Base-by-base conservation (phyloP, 2,113 vertebrate genomes). In the Trematomus loennbergii region DNA sequence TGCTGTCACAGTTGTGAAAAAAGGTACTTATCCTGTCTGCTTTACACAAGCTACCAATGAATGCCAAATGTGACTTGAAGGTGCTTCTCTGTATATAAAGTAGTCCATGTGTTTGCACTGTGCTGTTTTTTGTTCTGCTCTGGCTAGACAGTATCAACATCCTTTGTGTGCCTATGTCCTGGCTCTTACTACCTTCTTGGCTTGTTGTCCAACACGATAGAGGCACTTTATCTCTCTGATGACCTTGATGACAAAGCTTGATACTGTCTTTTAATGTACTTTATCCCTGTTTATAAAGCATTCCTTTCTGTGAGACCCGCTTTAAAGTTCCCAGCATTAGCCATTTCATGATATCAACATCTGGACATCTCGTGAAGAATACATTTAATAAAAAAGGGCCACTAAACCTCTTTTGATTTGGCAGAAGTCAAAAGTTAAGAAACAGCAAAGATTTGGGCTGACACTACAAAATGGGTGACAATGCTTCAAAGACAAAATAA, bases 31-130 rank as follows among this genome's bases (percentile, higher is more conserved):
- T 68, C 78, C 52, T 33, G 3, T 86, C 75, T 75, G 65, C 83
- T 63, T 70, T 75, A 75, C 43, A 69, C 61, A 20, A 55, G 52
- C 69, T 75, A 20, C 48, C 72, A 72, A 78, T 71, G 77, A 86
- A 86, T 86, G 66, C 73, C 70, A 85, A 88, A 78, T 88, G 84
- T n/a, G 81, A 76, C 52, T 73, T 72, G 16, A 83, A 77, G 43
- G 33, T 62, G 75, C 22, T 60, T 75, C 53, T 81, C 62, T 62
- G 55, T 83, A 87, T 88, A 85, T 70, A 81, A 87, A 87, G 57
- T 57, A 69, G 78, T 45, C 15, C 55, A 63, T 71, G 48, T 68
- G 75, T 69, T 77, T 86, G 49, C 49, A 62, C 49, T 0, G 20
- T 48, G 72, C 48, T 25, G 58, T 63, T 58, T 80, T 40, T 54